Percentiles rank a stretch among this genome's conserved stretches.
phyloP scores from a whole-genome alignment of 2,888 invertebrate genomes.

The Phyllotreta cruciferae region DNA sequence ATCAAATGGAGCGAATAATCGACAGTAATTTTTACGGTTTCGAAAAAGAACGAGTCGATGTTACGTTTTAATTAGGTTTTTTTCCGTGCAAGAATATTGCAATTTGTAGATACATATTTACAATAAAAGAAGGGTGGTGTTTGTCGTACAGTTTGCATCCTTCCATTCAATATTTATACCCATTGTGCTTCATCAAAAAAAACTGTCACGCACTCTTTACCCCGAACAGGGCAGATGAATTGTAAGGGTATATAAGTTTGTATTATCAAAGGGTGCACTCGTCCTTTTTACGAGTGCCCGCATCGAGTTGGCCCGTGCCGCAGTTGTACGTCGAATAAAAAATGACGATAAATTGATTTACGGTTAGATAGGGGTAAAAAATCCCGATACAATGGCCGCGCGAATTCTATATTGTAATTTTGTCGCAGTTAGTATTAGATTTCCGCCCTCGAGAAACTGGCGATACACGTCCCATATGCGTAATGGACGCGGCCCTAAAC shows the following conservation, averaged over 20 bases:
- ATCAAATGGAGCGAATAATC: constrained; percentile 23
- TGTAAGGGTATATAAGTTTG: constrained; percentile 37
- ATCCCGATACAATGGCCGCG: no score
- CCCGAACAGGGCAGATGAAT: constrained; percentile 22
- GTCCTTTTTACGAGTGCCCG: constrained; percentile 7
- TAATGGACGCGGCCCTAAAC: constrained; percentile 21
- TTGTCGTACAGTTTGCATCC: constrained; percentile 1
- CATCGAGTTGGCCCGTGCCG: background rate
- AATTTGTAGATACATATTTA: no score
- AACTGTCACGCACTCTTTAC: constrained; percentile 24
- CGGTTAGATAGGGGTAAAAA: no score
- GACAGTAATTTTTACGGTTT: background rate
- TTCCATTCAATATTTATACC: constrained; percentile 5
- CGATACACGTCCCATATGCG: constrained; percentile 13
- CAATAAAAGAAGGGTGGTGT: background rate
- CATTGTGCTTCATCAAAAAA: constrained; percentile 3
- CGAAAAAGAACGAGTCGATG: background rate
- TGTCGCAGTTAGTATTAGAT: no score
- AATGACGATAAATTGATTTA: no score
- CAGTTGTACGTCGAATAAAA: no score
- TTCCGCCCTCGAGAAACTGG: background rate
- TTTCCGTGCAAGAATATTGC: no score
- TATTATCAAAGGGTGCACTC: constrained; percentile 38
- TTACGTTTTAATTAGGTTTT: no score
- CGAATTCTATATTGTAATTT: no score